These are phyloP conservation scores for Tetraneura akinire DNA, from an alignment of 1,140 invertebrate genomes.

Conservation along the genomic window DNA sequence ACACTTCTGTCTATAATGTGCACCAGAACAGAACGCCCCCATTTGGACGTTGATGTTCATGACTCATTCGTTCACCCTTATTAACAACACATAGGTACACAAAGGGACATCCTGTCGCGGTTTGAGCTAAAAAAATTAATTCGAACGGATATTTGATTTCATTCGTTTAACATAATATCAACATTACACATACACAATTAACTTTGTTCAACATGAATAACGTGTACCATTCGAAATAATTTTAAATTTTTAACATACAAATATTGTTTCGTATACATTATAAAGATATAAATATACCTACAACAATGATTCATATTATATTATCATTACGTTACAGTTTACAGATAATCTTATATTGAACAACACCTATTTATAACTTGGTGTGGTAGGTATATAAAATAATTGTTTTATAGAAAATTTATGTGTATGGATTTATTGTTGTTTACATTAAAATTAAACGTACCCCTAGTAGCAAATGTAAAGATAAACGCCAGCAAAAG, in stretches of 20 bases:
- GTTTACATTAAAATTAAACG: neutral
- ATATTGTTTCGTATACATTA: neutral
- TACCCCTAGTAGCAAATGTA: conserved; percentile 3
- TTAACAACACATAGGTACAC: neutral
- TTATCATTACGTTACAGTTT: too few relatives aligned
- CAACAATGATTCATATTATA: too few relatives aligned
- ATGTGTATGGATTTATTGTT: neutral
- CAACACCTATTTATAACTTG: neutral
- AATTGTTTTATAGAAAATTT: neutral
- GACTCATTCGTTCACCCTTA: conserved; percentile 38
- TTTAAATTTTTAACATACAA: neutral
- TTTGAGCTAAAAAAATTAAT: neutral
- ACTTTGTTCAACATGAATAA: neutral
- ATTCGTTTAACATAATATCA: neutral
- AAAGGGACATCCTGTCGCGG: conserved; percentile 35
- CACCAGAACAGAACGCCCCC: conserved; percentile 46
- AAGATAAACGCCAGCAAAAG: conserved; percentile 27
- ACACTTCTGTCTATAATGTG: neutral
- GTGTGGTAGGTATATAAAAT: neutral
- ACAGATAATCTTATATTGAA: too few relatives aligned
- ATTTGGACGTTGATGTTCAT: conserved; percentile 22
- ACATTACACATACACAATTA: neutral
- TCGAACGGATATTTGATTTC: neutral
- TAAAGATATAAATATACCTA: neutral
- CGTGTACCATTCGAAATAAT: neutral